Evolutionary conservation across 2,888 invertebrate genomes (phyloP).

Genomic region (Nephrotoma flavescens): DNA sequence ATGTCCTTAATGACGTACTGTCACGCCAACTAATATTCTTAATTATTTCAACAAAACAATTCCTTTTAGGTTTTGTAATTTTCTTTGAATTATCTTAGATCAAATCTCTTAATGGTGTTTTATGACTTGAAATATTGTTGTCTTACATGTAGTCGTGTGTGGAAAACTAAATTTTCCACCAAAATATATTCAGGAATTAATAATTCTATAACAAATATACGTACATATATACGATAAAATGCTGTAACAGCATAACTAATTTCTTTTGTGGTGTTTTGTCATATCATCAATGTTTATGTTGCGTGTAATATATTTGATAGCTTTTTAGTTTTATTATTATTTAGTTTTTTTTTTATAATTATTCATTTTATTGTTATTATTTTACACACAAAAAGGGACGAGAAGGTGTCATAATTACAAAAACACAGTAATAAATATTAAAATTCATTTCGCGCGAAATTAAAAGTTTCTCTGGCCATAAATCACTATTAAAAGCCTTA

Average conservation of each 20-base stretch:
- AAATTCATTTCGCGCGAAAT: background rate
- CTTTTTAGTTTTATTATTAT: background rate
- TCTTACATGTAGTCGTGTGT: background rate
- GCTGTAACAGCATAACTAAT: background rate
- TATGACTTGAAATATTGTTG: background rate
- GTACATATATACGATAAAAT: background rate
- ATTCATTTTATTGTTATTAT: background rate
- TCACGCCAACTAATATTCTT: background rate
- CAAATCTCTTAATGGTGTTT: background rate
- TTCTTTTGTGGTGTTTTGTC: background rate
- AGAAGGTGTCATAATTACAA: conserved; percentile 1
- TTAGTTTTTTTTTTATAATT: background rate
- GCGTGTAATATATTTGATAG: conserved; percentile 1
- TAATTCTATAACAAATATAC: background rate
- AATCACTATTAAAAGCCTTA: background rate
- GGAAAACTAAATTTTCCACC: background rate
- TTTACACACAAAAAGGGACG: background rate
- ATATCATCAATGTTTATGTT: conserved; percentile 3
- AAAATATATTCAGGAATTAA: background rate
- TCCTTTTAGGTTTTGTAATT: background rate
- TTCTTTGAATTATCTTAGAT: background rate
- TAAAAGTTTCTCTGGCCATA: background rate
- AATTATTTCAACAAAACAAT: background rate
- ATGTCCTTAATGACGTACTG: background rate
- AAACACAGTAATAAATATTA: background rate